These are phyloP conservation scores for Cyrtodaria siliqua DNA, from an alignment of 2,888 invertebrate species.

Conservation along the genomic window DNA sequence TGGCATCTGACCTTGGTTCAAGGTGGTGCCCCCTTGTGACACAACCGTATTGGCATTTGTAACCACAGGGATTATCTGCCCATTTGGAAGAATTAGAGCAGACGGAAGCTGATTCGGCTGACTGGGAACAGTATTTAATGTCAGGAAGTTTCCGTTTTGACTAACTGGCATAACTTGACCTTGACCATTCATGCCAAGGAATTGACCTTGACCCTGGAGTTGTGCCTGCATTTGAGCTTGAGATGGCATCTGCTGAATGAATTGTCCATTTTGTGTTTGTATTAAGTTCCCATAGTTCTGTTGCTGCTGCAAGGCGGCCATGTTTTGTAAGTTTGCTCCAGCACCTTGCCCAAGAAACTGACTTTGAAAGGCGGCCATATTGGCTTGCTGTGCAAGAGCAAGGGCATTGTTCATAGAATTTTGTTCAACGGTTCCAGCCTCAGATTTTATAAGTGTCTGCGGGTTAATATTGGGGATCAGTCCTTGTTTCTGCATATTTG, in stretches of 20 bases:
- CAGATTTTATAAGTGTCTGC: slow-evolving; percentile 39
- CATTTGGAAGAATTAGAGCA: slow-evolving; percentile 85
- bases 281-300: slow-evolving; percentile 53
- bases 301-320: slow-evolving; percentile 58
- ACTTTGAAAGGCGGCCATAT: slow-evolving; percentile 66
- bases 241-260: slow-evolving; percentile 57
- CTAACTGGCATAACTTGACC: slow-evolving; percentile 64
- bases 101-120: slow-evolving; percentile 82
- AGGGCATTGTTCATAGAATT: slow-evolving; percentile 52
- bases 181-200: slow-evolving; percentile 53
- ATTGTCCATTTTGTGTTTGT: slow-evolving; percentile 58
- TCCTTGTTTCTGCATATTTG: slow-evolving; percentile 50
- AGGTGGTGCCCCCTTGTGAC: slow-evolving; percentile 32
- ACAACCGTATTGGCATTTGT: slow-evolving; percentile 81
- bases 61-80: slow-evolving; percentile 86
- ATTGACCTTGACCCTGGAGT: slow-evolving; percentile 60
- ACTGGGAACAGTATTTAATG: slow-evolving; percentile 71
- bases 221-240: slow-evolving; percentile 42
- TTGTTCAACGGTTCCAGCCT: slow-evolving; percentile 60
- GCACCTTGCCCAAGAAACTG: slow-evolving; percentile 52
- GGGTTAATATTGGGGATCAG: slow-evolving; percentile 39
- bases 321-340: slow-evolving; percentile 47
- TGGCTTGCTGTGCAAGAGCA: slow-evolving; percentile 68
- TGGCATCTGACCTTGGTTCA: slow-evolving; percentile 37
- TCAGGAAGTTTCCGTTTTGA: slow-evolving; percentile 70